Base-by-base conservation (phyloP, 2,113 vertebrate species). In the Pycnonotus jocosus region DNA sequence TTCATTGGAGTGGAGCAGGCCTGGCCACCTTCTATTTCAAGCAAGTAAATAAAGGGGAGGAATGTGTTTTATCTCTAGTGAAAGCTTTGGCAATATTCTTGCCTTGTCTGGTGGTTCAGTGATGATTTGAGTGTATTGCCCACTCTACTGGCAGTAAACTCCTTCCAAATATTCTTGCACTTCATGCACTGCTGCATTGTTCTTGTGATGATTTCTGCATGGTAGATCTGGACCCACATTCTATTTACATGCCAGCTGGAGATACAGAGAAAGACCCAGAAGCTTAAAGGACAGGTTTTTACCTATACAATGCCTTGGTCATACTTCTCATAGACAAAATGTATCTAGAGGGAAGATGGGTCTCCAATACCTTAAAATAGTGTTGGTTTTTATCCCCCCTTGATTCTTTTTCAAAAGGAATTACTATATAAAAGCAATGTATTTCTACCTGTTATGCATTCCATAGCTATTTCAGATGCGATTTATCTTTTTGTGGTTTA, bases 321-420 rank as follows among this genome's bases (percentile, higher is more conserved):
- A 37, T 24, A 51, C 33, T 58, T 62, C 22, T 79, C 12, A 45
- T 4, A 38, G 30, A 6, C 11, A 76, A 82, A 77, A 74, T 38
- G 2, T 13, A 38, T 81, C 65, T 40, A 82, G 25, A 76, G 37
- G 77, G 15, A 13, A 83, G 22, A 57, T 13, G 4, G 12, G 3
- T 48, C 40, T 71, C 56, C 6, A 3, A 68, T 35, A 81, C n/a
- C 58, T 74, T 12, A 47, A 72, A 77, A 81, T 47, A 24, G 1
- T 37, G 4, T 30, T n/a, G 9, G 1, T 7, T 54, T 82, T 81
- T 70, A 44, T 66, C 1, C 3, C 4, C 1, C 3, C 0, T 18
- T 22, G 5, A 13, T 15, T 8, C 24, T 40, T 58, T 20, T 31
- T 12, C 22, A 9, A 73, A 83, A 89, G 11, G 5, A 71, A 72